A percentile compares a stretch with the other conserved stretches of the same genome.
phyloP scores from a whole-genome alignment of 2,113 vertebrate genomes.

The Eolophus roseicapilla region DNA sequence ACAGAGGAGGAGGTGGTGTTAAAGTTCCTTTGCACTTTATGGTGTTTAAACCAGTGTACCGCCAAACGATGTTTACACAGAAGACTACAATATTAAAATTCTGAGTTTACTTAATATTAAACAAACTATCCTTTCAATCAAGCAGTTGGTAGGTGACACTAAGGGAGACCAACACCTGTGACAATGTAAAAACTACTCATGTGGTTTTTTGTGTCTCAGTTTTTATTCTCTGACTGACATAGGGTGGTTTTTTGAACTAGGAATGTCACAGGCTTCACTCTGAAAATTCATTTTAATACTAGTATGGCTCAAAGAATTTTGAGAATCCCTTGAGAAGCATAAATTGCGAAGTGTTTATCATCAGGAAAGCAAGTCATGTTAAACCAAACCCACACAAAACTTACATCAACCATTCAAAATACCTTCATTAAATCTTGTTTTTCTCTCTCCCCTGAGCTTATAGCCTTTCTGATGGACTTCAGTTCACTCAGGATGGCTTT shows the following conservation, averaged over 20 bases:
- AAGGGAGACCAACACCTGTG: not conserved
- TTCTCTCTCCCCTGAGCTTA: conserved; percentile 84
- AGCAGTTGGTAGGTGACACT: not conserved
- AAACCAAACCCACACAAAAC: not conserved
- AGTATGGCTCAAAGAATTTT: not conserved
- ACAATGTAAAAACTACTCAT: not conserved
- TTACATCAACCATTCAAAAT: not conserved
- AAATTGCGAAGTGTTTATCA: not conserved
- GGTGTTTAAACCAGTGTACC: not conserved
- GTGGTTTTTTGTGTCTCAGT: not conserved
- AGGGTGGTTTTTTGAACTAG: not conserved
- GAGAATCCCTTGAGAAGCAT: not conserved
- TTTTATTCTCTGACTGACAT: not conserved
- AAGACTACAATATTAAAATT: not conserved
- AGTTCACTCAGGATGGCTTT: conserved; percentile 84
- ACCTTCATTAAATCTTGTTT: conserved; percentile 87
- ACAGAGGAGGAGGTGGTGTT: not conserved
- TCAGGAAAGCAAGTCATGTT: not conserved
- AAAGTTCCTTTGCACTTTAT: not conserved
- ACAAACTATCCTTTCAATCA: not conserved
- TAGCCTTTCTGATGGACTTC: conserved; percentile 82
- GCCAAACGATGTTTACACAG: not conserved
- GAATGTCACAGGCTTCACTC: not conserved
- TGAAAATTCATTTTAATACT: not conserved
- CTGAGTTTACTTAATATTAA: not conserved